Conservation (phyloP, 2,797 vertebrate species). For the Myiotriccus ornatus region DNA sequence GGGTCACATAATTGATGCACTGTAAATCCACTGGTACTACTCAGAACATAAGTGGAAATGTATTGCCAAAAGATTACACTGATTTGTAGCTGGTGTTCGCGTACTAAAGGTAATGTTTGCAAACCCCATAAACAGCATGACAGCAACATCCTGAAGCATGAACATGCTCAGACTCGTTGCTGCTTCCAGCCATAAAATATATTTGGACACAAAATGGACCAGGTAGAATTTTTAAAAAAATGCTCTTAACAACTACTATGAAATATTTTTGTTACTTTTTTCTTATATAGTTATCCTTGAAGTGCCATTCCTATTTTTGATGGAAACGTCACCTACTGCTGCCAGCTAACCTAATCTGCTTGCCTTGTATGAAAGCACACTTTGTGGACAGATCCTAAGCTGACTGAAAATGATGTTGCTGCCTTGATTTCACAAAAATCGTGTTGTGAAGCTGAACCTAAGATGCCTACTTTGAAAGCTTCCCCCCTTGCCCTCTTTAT, state of each 20-base stretch:
- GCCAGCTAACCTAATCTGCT: not conserved
- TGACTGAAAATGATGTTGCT: not conserved
- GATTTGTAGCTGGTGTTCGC: not conserved
- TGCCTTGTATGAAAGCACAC: not conserved
- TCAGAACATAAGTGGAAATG: not conserved
- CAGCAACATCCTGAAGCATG: not conserved
- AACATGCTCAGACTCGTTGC: not conserved
- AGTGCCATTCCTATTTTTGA: not conserved
- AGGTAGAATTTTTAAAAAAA: not conserved
- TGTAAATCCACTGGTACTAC: not conserved
- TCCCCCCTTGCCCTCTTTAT: not conserved
- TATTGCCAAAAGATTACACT: not conserved
- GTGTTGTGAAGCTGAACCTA: not conserved
- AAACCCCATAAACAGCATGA: not conserved
- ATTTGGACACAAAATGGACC: not conserved
- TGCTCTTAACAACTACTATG: not conserved
- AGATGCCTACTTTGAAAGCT: constrained; percentile 33
- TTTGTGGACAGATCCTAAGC: not conserved
- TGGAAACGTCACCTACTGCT: not conserved
- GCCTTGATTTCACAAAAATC: constrained; percentile 12
- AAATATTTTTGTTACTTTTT: not conserved
- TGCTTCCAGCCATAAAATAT: not conserved
- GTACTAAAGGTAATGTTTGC: not conserved
- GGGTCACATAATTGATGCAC: not conserved
- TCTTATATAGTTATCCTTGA: not conserved